Percentiles rank a stretch among this genome's conserved stretches.
Conservation (phyloP, 2,797 vertebrate species). For the Enteromius mattozi region DNA sequence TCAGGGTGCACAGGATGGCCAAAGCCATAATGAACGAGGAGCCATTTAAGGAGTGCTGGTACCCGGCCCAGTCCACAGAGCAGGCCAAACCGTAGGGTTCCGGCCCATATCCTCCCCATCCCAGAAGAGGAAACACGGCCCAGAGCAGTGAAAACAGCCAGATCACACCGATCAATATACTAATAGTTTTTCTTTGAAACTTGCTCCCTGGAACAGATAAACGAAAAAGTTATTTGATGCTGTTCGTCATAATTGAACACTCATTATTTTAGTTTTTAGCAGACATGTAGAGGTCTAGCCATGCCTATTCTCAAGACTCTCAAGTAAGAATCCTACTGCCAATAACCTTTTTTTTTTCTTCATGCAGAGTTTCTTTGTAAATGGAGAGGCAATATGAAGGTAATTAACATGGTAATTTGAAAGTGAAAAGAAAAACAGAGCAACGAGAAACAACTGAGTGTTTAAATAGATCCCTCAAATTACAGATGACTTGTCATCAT, state of each 20-base stretch:
- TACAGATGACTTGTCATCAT: too few relatives aligned
- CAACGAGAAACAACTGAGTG: background rate
- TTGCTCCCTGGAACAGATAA: constrained; percentile 60
- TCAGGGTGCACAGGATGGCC: constrained; percentile 68
- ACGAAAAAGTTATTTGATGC: background rate
- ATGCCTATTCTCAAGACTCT: background rate
- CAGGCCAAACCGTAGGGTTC: constrained; percentile 74
- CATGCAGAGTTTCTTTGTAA: background rate
- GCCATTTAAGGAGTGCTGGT: constrained; percentile 68
- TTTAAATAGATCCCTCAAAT: background rate
- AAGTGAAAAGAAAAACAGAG: background rate
- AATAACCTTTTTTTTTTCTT: background rate
- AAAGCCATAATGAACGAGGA: constrained; percentile 70
- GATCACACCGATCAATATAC: constrained; percentile 64
- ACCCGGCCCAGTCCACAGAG: constrained; percentile 72
- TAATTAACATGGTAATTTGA: background rate
- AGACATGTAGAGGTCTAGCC: background rate
- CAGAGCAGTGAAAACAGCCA: constrained; percentile 72
- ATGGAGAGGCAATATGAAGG: background rate
- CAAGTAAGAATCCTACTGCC: background rate
- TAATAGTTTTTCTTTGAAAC: constrained; percentile 67
- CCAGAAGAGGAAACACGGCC: constrained; percentile 70
- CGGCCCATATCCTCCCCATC: constrained; percentile 73
- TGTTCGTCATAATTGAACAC: background rate
- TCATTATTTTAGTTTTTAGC: background rate